Conservation (phyloP, 2,797 vertebrate genomes). For the Protonibea diacanthus region DNA sequence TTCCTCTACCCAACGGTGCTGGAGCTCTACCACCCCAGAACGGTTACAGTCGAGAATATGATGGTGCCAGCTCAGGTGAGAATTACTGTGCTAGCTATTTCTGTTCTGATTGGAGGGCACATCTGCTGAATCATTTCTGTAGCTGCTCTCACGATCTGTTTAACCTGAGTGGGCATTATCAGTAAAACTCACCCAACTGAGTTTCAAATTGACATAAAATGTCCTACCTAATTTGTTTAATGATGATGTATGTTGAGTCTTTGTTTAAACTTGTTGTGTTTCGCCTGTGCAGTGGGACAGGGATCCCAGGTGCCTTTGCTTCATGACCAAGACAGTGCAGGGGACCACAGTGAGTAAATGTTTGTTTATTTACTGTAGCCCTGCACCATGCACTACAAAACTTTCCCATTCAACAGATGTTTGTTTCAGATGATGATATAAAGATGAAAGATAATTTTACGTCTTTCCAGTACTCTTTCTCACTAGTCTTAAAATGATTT, state of each 20-base stretch:
- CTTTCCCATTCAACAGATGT: neutral
- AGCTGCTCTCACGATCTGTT: neutral
- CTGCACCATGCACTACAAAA: neutral
- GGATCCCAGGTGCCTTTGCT: slow-evolving; percentile 91
- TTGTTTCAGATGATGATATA: neutral
- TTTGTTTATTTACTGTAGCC: neutral
- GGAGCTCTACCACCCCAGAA: slow-evolving; percentile 74
- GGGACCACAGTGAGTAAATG: slow-evolving; percentile 84
- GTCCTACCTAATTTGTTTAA: neutral
- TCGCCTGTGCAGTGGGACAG: slow-evolving; percentile 85
- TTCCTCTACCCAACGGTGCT: slow-evolving; percentile 78
- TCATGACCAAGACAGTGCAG: slow-evolving; percentile 82
- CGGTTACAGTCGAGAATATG: slow-evolving; percentile 86
- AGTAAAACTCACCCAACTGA: neutral
- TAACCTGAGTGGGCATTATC: neutral
- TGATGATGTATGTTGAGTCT: neutral
- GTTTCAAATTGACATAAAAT: neutral
- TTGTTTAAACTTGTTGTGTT: slow-evolving; percentile 7
- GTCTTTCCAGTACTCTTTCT: neutral
- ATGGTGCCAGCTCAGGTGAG: slow-evolving; percentile 89
- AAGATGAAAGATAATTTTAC: neutral
- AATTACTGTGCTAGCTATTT: neutral
- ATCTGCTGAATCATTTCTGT: neutral
- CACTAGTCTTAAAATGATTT: neutral
- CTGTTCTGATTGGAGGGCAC: neutral